Base-by-base conservation (phyloP, 1,140 invertebrate species). In the Plectrocnemia conspersa region DNA sequence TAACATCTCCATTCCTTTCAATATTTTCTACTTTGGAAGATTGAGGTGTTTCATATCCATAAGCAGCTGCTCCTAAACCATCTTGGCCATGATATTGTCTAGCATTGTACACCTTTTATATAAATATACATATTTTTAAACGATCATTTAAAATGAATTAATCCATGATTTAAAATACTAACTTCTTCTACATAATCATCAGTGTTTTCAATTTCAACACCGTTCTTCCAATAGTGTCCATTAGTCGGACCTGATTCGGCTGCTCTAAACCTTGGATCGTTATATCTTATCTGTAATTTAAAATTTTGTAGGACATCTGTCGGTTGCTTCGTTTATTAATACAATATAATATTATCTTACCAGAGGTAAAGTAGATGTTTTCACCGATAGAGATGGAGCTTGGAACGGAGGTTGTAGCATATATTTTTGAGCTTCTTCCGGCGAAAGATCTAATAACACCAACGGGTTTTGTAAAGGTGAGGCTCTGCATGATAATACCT, bases 21-120 rank as follows among this genome's bases (percentile, higher is more conserved):
- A 70, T 75, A 64, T 74, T 71, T 62, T 80, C 78, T 29, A 79
- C 76, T 65, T 81, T 81, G 10, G 81, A 75, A 46, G 82, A 81
- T 61, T 82, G 79, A 27, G 81, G 81, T 5, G 81, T 78, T 52
- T 75, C 69, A 59, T 83, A 83, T 11, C 82, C 81, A 52, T 82
- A 83, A 1, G 76, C 72, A 55, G 81, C 82, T n/a, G 78, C 77
- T 2, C 81, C 82, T 10, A 82, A 63, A n/a, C 77, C 77, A 53
- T 79, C 77, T 66, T 83, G 81, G 0, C 81, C 81, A 58, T 83
- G 81, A 62, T 77, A 83, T 64, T 83, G 81, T 54, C 76, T 75
- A 1, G 81, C 81, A 44, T 79, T 66, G 63, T 82, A 82, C 19
- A 82, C 79, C 69, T 74, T 38, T 50, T 15, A 50, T 50, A 40